Evolutionary conservation across 37 sponge, comb jelly and placozoan species (phyloP), one percentile per base, ranked within the genome.

Genomic region (Cliona cf. orientalis): DNA sequence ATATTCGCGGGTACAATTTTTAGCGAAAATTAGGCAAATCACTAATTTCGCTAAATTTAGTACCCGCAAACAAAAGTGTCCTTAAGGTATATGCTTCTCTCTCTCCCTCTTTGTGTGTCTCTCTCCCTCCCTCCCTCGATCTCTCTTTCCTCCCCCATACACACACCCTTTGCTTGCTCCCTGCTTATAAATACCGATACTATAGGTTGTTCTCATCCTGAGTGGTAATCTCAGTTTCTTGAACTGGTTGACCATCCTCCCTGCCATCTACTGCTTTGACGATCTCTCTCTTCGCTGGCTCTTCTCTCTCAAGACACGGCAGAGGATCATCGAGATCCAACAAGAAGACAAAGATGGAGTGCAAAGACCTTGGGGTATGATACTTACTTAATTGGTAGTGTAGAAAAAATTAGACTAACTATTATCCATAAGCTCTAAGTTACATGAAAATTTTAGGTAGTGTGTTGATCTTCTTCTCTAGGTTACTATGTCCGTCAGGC

Each of bases 201-300:
- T 73, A 66, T 83, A 93, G 94, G 71, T 82, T 55, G 69, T 87
- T 21, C 67, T 96, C 0, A 92, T 96, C 5, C 22, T 88, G n/a
- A 93, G 94, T 75, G 97, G 97, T 3, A 96, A 96, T 57, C 86
- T 96, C 42, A 91, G 91, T 70, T 96, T 96, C 63, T 84, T 96
- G 42, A 96, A 96, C 79, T 96, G 94, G 97, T 86, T 96, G 40
- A 96, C 97, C 17, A 90, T 96, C 46, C 80, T 93, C 5, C 94
- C 97, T 0, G 69, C 83, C 56, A 91, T 96, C 37, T 91, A 89
- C 83, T 96, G 93, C 58, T 84, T 96, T 43, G 89, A 96, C 64
- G 97, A 96, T 74, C 60, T 25, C 49, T 65, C 56, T 34, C 68
- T 96, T 21, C 37, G 80, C 35, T 84, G 72, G 41, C 61, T 96